Base-by-base conservation (phyloP, 2,888 invertebrate genomes). In the Nomada ferruginata region DNA sequence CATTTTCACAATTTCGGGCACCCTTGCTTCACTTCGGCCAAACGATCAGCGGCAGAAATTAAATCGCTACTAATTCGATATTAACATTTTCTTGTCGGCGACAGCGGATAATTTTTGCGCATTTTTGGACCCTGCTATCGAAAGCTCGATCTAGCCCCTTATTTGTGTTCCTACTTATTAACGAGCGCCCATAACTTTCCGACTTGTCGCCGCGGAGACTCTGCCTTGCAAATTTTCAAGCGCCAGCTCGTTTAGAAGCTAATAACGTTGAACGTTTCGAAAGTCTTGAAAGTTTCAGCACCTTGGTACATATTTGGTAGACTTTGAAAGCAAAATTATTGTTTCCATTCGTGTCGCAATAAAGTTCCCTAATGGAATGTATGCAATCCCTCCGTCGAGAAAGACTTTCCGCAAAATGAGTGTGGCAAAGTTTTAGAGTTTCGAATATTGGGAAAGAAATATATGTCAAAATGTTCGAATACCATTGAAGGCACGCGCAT, bases 1-100 rank as follows among this genome's bases (percentile, higher is more conserved):
- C 61, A 26, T 68, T 72, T 63, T 77, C 57, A 71, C 71, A 50
- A 68, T 55, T 71, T 50, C 42, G 2, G 11, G 15, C 47, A 26
- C 18, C 29, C 50, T 20, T 9, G 47, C 59, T 71, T 53, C 53
- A 60, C 57, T 23, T 52, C 44, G 11, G 20, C 20, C 44, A 5
- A 82, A 55, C 72, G 70, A 76, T 82, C 71, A 63, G 70, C 60
- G 52, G 47, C 9, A n/a, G n/a, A 61, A 57, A 66, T 11, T 50
- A 79, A 59, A 71, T 71, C 60, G 60, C 65, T 70, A 60, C 71
- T 71, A 60, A 60, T 71, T 70, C 60, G 59, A 15, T 52, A 53
- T 79, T 60, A 65, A 60, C 63, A 44, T 63, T 55, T 64, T 50
- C 50, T n/a, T 57, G 10, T 18, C 36, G 26, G 15, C 42, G 44